A percentile compares a stretch with the other conserved stretches of the same genome.
Evolutionary conservation across 2,888 invertebrate species (phyloP).

Genomic region (Hypselothyrea guttata): DNA sequence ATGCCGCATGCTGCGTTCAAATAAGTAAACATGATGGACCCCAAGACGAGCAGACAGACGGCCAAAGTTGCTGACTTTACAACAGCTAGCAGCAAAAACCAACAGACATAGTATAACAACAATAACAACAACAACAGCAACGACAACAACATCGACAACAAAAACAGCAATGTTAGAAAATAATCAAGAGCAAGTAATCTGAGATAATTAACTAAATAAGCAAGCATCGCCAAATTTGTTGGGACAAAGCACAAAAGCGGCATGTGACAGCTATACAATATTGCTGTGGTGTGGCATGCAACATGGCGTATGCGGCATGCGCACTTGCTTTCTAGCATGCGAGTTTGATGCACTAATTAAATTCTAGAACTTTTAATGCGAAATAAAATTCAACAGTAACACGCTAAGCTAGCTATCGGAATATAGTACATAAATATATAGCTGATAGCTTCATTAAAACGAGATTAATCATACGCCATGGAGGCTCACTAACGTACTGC

Average conservation of each 20-base stretch:
- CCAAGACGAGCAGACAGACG: slow-evolving; percentile 34
- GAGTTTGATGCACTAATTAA: too few species aligned
- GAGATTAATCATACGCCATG: slow-evolving; percentile 18
- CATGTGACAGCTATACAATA: slow-evolving; percentile 32
- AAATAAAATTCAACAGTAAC: neutral
- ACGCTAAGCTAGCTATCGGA: neutral
- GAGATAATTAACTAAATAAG: slow-evolving; percentile 74
- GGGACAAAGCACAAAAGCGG: slow-evolving; percentile 48
- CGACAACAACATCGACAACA: slow-evolving; percentile 17
- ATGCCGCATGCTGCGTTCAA: slow-evolving; percentile 68
- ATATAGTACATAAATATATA: neutral
- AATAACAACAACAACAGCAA: slow-evolving; percentile 15
- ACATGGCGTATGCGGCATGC: neutral
- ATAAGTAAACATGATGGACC: slow-evolving; percentile 69
- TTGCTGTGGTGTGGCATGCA: slow-evolving; percentile 8
- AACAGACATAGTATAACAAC: slow-evolving; percentile 14
- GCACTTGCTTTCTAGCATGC: neutral
- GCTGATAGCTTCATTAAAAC: slow-evolving; percentile 12
- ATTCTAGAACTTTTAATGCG: too few species aligned
- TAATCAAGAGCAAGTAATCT: slow-evolving; percentile 74
- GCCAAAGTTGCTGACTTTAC: slow-evolving; percentile 71
- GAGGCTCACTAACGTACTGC: neutral
- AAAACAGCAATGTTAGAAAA: slow-evolving; percentile 52
- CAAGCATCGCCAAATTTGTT: slow-evolving; percentile 69
- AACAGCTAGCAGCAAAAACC: slow-evolving; percentile 37